Conservation (phyloP, 1,140 invertebrate species). For the Aphaenogaster rudis region DNA sequence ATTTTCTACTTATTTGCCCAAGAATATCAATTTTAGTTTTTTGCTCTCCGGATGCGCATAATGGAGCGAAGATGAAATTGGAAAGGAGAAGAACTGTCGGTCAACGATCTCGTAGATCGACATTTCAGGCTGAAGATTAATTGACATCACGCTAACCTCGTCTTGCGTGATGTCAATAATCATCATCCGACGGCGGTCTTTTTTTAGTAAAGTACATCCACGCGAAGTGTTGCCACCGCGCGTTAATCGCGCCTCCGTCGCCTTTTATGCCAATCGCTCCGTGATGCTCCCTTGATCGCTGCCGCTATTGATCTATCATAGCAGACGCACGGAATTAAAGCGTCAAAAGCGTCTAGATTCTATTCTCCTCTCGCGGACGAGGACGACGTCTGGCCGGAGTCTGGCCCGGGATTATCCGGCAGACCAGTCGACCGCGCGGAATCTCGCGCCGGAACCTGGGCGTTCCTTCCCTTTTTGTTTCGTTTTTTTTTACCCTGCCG, state of each 20-base stretch:
- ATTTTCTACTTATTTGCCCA: background rate
- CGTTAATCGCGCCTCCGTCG: background rate
- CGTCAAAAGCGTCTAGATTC: background rate
- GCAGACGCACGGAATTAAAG: background rate
- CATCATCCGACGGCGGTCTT: background rate
- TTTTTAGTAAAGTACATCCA: background rate
- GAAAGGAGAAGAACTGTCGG: background rate
- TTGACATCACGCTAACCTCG: background rate
- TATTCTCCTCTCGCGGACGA: background rate
- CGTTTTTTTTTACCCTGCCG: background rate
- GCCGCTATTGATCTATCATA: background rate
- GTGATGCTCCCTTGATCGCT: background rate
- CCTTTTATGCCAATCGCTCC: background rate
- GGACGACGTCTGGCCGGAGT: slow-evolving; percentile 2
- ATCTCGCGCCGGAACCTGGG: background rate
- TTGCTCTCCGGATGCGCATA: background rate
- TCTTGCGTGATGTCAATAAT: background rate
- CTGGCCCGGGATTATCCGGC: background rate
- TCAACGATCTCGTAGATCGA: background rate
- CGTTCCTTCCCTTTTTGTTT: background rate
- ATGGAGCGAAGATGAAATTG: background rate
- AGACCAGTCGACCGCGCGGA: background rate
- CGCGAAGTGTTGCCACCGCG: background rate
- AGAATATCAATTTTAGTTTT: background rate
- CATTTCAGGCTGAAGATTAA: background rate